Conservation (phyloP, 1,140 invertebrate species). For the Belonocnema kinseyi region DNA sequence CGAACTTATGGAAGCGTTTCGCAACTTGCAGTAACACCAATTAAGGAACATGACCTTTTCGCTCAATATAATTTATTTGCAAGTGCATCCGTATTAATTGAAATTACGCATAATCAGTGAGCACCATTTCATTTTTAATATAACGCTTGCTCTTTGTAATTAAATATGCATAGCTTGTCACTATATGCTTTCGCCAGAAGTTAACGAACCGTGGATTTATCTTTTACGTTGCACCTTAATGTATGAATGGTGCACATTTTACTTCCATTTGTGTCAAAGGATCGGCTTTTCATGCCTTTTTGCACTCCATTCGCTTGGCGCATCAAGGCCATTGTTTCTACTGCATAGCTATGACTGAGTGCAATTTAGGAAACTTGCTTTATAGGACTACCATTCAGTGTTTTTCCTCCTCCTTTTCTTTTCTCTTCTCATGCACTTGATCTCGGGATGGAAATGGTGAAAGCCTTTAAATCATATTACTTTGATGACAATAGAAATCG, state of each 20-base stretch:
- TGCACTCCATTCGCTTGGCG: conserved; percentile 14
- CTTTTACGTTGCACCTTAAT: conserved; percentile 23
- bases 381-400: neutral
- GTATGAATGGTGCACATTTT: conserved; percentile 22
- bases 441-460: no score
- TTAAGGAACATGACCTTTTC: conserved; percentile 16
- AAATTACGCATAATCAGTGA: conserved; percentile 3
- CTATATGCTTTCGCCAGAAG: conserved; percentile 21
- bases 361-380: conserved; percentile 22
- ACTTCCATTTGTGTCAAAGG: conserved; percentile 16
- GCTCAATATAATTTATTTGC: conserved; percentile 7
- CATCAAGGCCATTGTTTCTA: neutral
- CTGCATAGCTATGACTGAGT: neutral
- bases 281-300: conserved; percentile 24
- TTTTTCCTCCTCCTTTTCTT: neutral
- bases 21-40: neutral
- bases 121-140: neutral
- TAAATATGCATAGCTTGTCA: conserved; percentile 23
- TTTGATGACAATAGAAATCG: neutral
- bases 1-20: neutral
- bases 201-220: conserved; percentile 18
- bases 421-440: neutral
- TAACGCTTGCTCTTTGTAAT: conserved; percentile 1
- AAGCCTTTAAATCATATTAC: no score
- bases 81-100: neutral